phyloP scores from a whole-genome alignment of 2,888 invertebrate genomes.

The Brenthis hecate region DNA sequence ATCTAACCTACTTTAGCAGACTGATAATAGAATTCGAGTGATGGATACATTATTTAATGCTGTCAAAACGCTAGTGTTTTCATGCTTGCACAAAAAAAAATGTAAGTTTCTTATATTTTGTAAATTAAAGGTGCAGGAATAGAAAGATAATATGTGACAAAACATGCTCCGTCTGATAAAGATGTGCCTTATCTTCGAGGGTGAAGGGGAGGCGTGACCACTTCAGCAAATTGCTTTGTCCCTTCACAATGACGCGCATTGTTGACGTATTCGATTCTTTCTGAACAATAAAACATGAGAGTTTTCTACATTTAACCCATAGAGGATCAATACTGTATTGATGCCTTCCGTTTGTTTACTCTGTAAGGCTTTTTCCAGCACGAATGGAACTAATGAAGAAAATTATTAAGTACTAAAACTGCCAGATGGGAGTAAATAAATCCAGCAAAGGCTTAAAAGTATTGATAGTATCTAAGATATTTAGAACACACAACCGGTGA shows the following conservation, averaged over 20 bases:
- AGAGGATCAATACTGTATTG: conserved; percentile 33
- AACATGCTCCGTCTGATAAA: conserved; percentile 37
- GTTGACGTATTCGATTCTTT: conserved; percentile 42
- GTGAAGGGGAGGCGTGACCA: conserved; percentile 42
- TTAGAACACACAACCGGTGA: conserved; percentile 7
- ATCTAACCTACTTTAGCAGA: no score
- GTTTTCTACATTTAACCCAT: conserved; percentile 36
- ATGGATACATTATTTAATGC: no score
- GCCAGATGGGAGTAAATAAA: no score
- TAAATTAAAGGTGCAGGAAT: conserved; percentile 4
- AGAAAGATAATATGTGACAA: conserved; percentile 32
- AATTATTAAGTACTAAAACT: no score
- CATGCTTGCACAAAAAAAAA: no score
- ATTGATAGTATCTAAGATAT: conserved; percentile 13
- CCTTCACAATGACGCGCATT: conserved; percentile 45
- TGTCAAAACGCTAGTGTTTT: no score
- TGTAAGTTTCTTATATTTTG: no score
- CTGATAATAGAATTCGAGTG: no score
- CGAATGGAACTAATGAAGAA: no score
- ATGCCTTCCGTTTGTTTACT: conserved; percentile 16
- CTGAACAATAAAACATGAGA: conserved; percentile 41
- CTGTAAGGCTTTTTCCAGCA: conserved; percentile 10
- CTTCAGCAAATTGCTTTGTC: conserved; percentile 49
- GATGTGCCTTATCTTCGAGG: conserved; percentile 45
- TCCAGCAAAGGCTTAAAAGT: conserved; percentile 2